Percentiles rank a stretch among this genome's conserved stretches.
These are phyloP conservation scores for Ferrisia virgata DNA, from an alignment of 2,888 invertebrate species.

Conservation along the genomic window DNA sequence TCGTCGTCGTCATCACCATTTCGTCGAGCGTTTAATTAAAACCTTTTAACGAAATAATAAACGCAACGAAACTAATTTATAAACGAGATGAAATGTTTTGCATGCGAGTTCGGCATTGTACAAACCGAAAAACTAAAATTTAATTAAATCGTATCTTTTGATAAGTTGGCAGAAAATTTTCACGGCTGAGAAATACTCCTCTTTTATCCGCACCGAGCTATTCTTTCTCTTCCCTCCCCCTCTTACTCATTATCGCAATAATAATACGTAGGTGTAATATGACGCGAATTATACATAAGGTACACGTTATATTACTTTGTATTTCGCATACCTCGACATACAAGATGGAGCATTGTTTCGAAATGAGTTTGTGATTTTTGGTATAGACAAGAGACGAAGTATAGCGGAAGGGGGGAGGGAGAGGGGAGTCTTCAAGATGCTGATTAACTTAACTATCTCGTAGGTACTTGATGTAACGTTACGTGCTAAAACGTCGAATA, in stretches of 20 bases:
- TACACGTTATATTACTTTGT: background rate
- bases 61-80: slow-evolving; percentile 37
- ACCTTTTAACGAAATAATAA: slow-evolving; percentile 37
- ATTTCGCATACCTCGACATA: background rate
- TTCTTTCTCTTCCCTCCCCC: no score
- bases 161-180: slow-evolving; percentile 22
- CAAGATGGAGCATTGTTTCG: background rate
- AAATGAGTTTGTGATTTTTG: background rate
- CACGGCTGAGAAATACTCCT: background rate
- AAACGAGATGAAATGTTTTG: background rate
- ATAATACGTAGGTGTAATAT: background rate
- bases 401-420: no score
- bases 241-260: no score
- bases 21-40: slow-evolving; percentile 34
- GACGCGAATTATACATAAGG: background rate
- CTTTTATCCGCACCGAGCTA: background rate
- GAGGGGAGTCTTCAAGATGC: no score
- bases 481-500: no score
- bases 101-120: background rate
- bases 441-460: no score
- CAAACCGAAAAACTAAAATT: background rate
- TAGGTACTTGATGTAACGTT: no score
- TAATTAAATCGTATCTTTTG: background rate
- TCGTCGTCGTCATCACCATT: no score
- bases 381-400: no score